Percentiles rank a stretch among this genome's conserved stretches.
These are phyloP conservation scores for Caradrina kadenii DNA, from an alignment of 2,888 invertebrate genomes.

Conservation along the genomic window DNA sequence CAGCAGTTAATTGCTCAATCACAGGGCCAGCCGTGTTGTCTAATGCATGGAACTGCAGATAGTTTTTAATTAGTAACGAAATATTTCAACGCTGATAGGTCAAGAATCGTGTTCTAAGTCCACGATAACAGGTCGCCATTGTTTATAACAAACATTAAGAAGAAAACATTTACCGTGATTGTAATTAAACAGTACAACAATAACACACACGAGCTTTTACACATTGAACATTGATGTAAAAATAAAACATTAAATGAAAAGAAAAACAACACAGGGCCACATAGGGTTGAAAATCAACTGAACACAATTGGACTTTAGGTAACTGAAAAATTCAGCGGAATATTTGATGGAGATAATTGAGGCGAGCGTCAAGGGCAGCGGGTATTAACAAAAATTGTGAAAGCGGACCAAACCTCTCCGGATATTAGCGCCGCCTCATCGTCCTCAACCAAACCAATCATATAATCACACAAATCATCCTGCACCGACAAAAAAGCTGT, in stretches of 20 bases:
- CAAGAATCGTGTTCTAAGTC: neutral
- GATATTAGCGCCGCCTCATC: conserved; percentile 89
- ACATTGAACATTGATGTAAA: conserved; percentile 35
- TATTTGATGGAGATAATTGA: conserved; percentile 66
- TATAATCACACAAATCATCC: conserved; percentile 91
- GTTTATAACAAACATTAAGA: neutral
- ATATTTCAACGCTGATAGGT: neutral
- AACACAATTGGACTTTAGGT: conserved; percentile 31
- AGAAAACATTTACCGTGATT: neutral
- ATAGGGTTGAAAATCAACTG: conserved; percentile 23
- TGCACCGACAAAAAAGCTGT: conserved; percentile 85
- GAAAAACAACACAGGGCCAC: conserved; percentile 55
- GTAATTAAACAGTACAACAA: conserved; percentile 3
- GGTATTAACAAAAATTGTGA: conserved; percentile 69
- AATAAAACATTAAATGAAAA: conserved; percentile 54
- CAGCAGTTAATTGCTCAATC: too few species aligned
- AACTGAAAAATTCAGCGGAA: conserved; percentile 36
- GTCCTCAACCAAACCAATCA: conserved; percentile 90
- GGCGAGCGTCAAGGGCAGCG: conserved; percentile 70
- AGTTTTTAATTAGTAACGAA: neutral
- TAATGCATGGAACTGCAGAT: too few species aligned
- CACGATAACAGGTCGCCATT: neutral
- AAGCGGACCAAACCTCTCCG: conserved; percentile 86
- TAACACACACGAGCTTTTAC: neutral
- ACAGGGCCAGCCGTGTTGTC: too few species aligned